Percentiles rank a stretch among this genome's conserved stretches.
Evolutionary conservation across 2,113 vertebrate species (phyloP).

Genomic region (Chloropsis cyanopogon): DNA sequence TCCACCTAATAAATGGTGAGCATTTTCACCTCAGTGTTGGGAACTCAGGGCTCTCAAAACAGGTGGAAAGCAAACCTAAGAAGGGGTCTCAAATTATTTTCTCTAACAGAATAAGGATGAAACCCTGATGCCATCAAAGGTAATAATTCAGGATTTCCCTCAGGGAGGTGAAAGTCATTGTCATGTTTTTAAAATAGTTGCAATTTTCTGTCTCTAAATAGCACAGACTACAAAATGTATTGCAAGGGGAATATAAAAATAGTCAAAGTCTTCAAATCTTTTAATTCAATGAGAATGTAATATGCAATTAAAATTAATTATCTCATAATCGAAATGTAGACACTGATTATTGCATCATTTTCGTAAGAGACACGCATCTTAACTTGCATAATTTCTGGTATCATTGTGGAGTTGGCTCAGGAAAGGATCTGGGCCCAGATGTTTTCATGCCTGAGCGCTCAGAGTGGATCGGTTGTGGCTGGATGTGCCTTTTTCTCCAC

Average conservation of each 20-base stretch:
- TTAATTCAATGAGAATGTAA: constrained; percentile 78
- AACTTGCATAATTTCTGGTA: constrained; percentile 57
- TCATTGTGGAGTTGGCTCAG: constrained; percentile 26
- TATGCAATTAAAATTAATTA: constrained; percentile 81
- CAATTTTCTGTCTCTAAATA: constrained; percentile 72
- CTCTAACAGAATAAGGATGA: constrained; percentile 3
- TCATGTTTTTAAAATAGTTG: constrained; percentile 69
- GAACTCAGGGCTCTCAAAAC: neutral
- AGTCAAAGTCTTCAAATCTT: constrained; percentile 73
- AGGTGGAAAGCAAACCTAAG: neutral
- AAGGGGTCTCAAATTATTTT: neutral
- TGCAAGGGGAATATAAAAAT: constrained; percentile 69
- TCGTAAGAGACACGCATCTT: constrained; percentile 68
- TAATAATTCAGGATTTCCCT: constrained; percentile 58
- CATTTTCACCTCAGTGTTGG: neutral
- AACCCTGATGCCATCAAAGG: constrained; percentile 16
- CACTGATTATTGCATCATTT: constrained; percentile 78
- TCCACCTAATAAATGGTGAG: neutral
- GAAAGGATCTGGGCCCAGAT: constrained; percentile 23
- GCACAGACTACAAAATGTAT: constrained; percentile 68
- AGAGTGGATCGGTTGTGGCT: neutral
- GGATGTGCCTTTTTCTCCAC: neutral
- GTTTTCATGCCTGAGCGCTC: neutral
- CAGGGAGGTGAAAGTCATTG: constrained; percentile 58
- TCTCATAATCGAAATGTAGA: constrained; percentile 76